phyloP scores from a whole-genome alignment of 2,797 vertebrate genomes.

The Sebastolobus altivelis region DNA sequence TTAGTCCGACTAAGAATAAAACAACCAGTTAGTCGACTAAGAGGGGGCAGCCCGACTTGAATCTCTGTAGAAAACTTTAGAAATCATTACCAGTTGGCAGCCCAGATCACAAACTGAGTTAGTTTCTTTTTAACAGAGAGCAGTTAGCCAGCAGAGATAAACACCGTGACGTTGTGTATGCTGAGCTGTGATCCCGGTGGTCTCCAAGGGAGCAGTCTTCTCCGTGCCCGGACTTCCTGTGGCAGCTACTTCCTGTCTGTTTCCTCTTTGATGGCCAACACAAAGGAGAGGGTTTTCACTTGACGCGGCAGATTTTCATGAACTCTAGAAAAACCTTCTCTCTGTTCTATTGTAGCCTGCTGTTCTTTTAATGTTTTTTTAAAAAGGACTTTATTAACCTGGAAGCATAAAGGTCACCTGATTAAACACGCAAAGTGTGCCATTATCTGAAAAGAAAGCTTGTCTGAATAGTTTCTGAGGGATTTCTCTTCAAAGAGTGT shows the following conservation, averaged over 20 bases:
- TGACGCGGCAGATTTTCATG: conserved; percentile 71
- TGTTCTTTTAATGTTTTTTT: background rate
- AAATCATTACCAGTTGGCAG: background rate
- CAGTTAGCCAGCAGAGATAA: conserved; percentile 32
- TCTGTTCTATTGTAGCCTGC: background rate
- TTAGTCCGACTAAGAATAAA: no score
- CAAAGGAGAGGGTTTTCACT: conserved; percentile 73
- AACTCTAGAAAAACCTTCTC: conserved; percentile 36
- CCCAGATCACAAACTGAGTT: background rate
- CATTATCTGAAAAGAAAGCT: conserved; percentile 5
- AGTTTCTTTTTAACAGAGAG: conserved; percentile 7
- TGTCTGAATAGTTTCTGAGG: background rate
- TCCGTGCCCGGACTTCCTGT: conserved; percentile 79
- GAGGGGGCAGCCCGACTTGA: no score
- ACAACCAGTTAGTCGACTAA: no score
- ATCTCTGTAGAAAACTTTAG: background rate
- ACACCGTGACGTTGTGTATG: conserved; percentile 42
- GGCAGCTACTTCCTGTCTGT: conserved; percentile 84
- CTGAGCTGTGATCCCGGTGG: conserved; percentile 61
- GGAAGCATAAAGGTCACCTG: background rate
- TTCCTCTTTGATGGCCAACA: conserved; percentile 81
- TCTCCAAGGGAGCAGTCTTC: conserved; percentile 72
- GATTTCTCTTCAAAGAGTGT: background rate
- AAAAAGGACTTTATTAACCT: background rate
- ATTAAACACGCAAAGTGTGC: background rate